These are phyloP conservation scores for Schizotus pectinicornis DNA, from an alignment of 2,888 invertebrate genomes.

Conservation along the genomic window DNA sequence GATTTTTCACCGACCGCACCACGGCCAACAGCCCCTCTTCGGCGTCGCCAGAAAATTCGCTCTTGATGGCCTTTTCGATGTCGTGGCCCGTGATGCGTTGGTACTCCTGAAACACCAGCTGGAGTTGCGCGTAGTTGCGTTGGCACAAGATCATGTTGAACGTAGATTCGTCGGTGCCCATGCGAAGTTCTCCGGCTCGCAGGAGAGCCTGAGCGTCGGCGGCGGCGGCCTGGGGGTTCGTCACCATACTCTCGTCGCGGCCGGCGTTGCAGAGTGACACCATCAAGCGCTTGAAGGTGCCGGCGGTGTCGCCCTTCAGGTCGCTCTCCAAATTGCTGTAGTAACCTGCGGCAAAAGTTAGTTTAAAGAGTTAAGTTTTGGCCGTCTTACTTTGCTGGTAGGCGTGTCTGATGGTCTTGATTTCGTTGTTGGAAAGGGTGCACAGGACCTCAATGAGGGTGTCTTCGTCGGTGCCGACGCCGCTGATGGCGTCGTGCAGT, in stretches of 20 bases:
- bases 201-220: constrained; percentile 83
- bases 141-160: constrained; percentile 86
- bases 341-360: constrained; percentile 66
- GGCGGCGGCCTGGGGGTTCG: constrained; percentile 74
- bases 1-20: constrained; percentile 79
- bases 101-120: constrained; percentile 62
- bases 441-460: constrained; percentile 89
- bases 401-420: constrained; percentile 77
- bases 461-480: constrained; percentile 84
- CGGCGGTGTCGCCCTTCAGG: constrained; percentile 86
- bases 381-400: constrained; percentile 77
- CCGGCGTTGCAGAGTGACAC: constrained; percentile 83
- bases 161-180: constrained; percentile 86
- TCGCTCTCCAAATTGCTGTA: constrained; percentile 79
- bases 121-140: constrained; percentile 72
- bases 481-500: constrained; percentile 82
- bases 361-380: constrained; percentile 5
- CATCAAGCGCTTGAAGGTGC: constrained; percentile 88
- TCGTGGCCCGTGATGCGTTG: constrained; percentile 76
- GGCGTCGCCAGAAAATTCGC: constrained; percentile 84
- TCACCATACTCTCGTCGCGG: constrained; percentile 79
- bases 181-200: constrained; percentile 70
- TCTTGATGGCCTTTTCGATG: constrained; percentile 79
- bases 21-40: constrained; percentile 83
- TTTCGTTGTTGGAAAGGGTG: constrained; percentile 84